Evolutionary conservation across 2,888 invertebrate species (phyloP), one percentile per base, ranked within the genome.

Genomic region (Spialia ferax): DNA sequence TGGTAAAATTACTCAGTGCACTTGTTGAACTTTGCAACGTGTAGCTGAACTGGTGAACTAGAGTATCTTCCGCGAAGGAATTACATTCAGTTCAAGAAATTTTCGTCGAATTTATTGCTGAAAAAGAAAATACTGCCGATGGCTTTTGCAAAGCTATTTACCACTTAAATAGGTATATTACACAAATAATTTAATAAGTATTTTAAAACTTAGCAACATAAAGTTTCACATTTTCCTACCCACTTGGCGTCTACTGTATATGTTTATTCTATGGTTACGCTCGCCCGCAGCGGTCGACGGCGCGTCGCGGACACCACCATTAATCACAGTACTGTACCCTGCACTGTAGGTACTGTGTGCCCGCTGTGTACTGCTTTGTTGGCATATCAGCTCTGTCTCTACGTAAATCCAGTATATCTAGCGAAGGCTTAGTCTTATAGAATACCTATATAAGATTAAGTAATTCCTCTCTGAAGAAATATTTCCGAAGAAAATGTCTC

Each of bases 281-380:
- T 35, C 35, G 35, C 35, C 13, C 35, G 35, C 35, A 35, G 35
- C 32, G 45, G 15, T 18, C 79, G 85, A 80, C 83, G 87, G 88
- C 87, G 87, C 87, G 85, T 84, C 85, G 84, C 84, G 85, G 87
- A 83, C 87, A 82, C 77, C 71, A 82, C 81, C 90, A 93, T 93
- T 92, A 92, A 93, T 93, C 92, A 92, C 85, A 79, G 57, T 70
- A 56, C 60, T 68, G 64, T 22, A 42, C 66, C 26, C 60, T 61
- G 55, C 45, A 60, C 45, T 55, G 26, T 55, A n/a, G n/a, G 29
- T 29, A 29, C 54, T 29, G 54, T 55, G 54, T 55, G 15, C 48
- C 20, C 48, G 20, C 48, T 48, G 48, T 20, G 48, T 52, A 64
- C 23, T 64, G 64, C 57, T 64, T 64, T 64, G 57, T 64, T 57